phyloP scores from a whole-genome alignment of 2,113 vertebrate species.

The Vanacampus margaritifer region DNA sequence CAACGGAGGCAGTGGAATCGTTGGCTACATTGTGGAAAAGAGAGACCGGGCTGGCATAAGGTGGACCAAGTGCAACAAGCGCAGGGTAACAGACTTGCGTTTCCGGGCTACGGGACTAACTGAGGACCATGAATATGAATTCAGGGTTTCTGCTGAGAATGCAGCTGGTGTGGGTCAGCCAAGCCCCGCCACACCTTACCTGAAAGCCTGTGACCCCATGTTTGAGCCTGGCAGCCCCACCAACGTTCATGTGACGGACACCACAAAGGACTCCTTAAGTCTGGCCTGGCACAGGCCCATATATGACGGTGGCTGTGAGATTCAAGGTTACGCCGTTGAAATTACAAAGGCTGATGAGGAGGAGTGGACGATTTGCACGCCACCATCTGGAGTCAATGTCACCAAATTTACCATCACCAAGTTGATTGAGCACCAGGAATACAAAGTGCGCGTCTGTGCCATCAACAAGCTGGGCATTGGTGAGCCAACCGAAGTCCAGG shows the following conservation, averaged over 20 bases:
- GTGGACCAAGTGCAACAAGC: conserved; percentile 98
- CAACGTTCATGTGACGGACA: conserved; percentile 83
- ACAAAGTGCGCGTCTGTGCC: conserved; percentile 89
- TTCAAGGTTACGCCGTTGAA: conserved; percentile 92
- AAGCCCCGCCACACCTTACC: conserved; percentile 82
- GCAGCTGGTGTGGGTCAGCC: conserved; percentile 88
- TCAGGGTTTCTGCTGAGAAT: conserved; percentile 95
- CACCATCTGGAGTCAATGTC: conserved; percentile 81
- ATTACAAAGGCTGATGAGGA: conserved; percentile 95
- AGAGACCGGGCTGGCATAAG: conserved; percentile 92
- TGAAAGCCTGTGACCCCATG: conserved; percentile 91
- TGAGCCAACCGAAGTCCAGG: conserved; percentile 83
- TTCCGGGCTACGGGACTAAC: conserved; percentile 91
- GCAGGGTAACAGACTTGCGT: conserved; percentile 89
- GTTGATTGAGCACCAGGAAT: conserved; percentile 92
- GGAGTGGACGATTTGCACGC: conserved; percentile 90
- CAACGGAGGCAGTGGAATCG: conserved; percentile 92
- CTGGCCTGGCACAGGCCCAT: conserved; percentile 92
- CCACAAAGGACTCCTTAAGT: conserved; percentile 82
- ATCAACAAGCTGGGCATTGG: conserved; percentile 93
- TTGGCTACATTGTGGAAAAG: conserved; percentile 92
- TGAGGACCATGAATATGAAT: conserved; percentile 98
- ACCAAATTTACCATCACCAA: conserved; percentile 88
- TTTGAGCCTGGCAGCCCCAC: conserved; percentile 93
- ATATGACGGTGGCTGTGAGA: conserved; percentile 94